These are phyloP conservation scores for Eremophila alpestris DNA, from an alignment of 2,797 vertebrate species.

Conservation along the genomic window DNA sequence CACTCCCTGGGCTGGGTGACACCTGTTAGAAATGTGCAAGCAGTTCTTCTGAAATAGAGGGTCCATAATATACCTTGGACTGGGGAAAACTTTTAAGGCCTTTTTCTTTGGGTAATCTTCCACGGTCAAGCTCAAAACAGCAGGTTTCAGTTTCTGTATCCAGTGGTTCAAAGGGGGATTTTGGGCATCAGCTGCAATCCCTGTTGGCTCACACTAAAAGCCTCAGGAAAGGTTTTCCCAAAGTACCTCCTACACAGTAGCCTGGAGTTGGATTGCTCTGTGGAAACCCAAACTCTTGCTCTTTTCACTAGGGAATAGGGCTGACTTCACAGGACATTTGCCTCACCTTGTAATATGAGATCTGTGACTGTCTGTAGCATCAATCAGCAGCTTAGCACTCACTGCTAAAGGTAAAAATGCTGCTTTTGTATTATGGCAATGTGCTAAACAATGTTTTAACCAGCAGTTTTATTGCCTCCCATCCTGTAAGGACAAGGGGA, in stretches of 20 bases:
- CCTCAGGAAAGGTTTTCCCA: neutral
- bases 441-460: conserved; percentile 2
- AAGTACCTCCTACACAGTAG: neutral
- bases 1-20: neutral
- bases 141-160: neutral
- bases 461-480: neutral
- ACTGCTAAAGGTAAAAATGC: neutral
- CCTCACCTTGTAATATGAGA: neutral
- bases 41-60: neutral
- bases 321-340: neutral
- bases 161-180: neutral
- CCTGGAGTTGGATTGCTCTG: neutral
- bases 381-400: conserved; percentile 23
- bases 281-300: neutral
- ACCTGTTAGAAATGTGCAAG: neutral
- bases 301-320: neutral
- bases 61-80: neutral
- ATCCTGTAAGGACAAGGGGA: neutral
- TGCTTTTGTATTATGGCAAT: neutral
- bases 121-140: neutral
- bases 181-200: neutral
- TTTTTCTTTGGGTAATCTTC: neutral
- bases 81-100: neutral
- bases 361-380: conserved; percentile 24
- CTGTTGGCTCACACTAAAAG: neutral